A percentile compares a stretch with the other conserved stretches of the same genome.
These are phyloP conservation scores for Atopsyche davidsoni DNA, from an alignment of 1,140 invertebrate species.

Conservation along the genomic window DNA sequence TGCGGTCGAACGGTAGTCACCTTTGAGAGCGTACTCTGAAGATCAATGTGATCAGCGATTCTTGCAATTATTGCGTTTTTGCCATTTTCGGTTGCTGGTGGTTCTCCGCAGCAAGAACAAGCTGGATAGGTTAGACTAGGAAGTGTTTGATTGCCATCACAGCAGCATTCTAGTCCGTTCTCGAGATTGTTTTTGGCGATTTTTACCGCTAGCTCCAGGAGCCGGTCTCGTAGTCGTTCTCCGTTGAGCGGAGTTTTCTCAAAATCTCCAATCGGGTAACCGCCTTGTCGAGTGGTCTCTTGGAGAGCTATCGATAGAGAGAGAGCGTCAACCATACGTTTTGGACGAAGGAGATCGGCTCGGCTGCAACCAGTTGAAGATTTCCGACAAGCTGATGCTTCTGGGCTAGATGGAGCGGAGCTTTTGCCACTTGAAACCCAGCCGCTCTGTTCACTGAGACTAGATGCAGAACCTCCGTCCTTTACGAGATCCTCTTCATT, in stretches of 20 bases:
- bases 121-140: slow-evolving; percentile 16
- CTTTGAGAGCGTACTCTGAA: no score
- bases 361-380: background rate
- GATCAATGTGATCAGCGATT: no score
- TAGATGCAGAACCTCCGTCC: slow-evolving; percentile 58
- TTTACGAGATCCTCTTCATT: slow-evolving; percentile 40
- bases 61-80: no score
- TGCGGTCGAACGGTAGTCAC: background rate
- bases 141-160: slow-evolving; percentile 15
- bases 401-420: slow-evolving; percentile 52
- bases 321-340: no score
- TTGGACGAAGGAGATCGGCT: slow-evolving; percentile 47
- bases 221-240: slow-evolving; percentile 52
- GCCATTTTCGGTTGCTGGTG: no score
- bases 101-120: slow-evolving; percentile 19
- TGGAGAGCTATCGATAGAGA: no score
- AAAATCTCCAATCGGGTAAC: slow-evolving; percentile 41
- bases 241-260: slow-evolving; percentile 51
- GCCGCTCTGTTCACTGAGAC: slow-evolving; percentile 68
- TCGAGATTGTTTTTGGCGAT: slow-evolving; percentile 41
- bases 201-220: slow-evolving; percentile 52
- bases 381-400: slow-evolving; percentile 32
- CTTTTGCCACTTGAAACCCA: slow-evolving; percentile 67
- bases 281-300: slow-evolving; percentile 35
- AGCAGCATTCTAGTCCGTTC: slow-evolving; percentile 47